A percentile compares a stretch with the other conserved stretches of the same genome.
These are phyloP conservation scores for Paedocypris micromegethes DNA, from an alignment of 2,797 vertebrate genomes.

Conservation along the genomic window DNA sequence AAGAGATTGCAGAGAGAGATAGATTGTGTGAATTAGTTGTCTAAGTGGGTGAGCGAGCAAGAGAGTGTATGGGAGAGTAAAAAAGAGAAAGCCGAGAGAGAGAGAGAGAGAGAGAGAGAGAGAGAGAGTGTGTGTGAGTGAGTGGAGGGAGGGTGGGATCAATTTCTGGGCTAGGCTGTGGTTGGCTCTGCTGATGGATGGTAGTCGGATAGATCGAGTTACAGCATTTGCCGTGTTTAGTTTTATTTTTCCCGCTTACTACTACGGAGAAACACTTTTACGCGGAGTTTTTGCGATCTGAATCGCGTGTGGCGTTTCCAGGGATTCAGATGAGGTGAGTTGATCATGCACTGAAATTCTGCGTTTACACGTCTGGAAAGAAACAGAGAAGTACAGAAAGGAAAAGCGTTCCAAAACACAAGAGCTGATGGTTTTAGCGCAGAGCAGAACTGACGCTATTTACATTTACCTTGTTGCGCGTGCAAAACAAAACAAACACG, in stretches of 20 bases:
- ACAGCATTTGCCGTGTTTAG: conserved; percentile 78
- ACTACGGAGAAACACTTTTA: conserved; percentile 61
- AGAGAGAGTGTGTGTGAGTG: conserved; percentile 46
- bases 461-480: conserved; percentile 21
- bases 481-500: neutral
- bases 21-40: too few species aligned
- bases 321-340: conserved; percentile 74
- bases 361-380: conserved; percentile 44
- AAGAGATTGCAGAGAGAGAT: too few species aligned
- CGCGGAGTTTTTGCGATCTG: conserved; percentile 48
- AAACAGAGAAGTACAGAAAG: conserved; percentile 51
- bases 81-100: conserved; percentile 45
- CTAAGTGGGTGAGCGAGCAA: conserved; percentile 59
- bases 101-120: conserved; percentile 39
- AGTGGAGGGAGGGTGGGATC: conserved; percentile 67
- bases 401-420: conserved; percentile 49
- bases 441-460: conserved; percentile 47
- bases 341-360: conserved; percentile 47
- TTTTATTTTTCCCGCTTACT: conserved; percentile 74
- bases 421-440: conserved; percentile 54
- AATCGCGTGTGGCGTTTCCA: conserved; percentile 52
- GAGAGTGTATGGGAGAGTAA: conserved; percentile 41
- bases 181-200: conserved; percentile 67
- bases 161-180: conserved; percentile 64
- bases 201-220: conserved; percentile 82